Base-by-base conservation (phyloP, 2,888 invertebrate genomes). In the Apodemia zela region DNA sequence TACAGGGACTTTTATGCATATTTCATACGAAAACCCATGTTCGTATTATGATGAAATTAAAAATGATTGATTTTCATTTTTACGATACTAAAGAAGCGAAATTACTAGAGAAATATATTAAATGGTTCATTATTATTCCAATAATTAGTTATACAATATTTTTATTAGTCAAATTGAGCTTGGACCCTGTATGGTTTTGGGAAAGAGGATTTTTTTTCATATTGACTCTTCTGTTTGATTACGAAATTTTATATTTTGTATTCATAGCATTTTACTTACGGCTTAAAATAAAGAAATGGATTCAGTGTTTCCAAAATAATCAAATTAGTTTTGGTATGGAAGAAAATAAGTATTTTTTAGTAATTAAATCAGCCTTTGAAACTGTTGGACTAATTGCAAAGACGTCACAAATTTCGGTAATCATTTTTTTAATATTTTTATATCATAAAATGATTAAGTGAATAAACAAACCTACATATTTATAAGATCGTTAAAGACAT, bases 221-320 rank as follows among this genome's bases (percentile, higher is more conserved):
- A 25, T 57, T 57, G 6, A 15, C 25, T 21, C 1, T 57, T 7
- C 29, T 25, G 15, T 57, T 57, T 2, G 29, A 57, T 21, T 25
- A 29, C 7, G 54, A 57, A 57, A 57, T 57, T 25, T 1, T 57
- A 25, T 57, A 57, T 29, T 57, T 29, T 57, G 25, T 57, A 6
- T 29, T 57, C 0, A 29, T 57, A 57, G 54, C 54, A 7, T 5
- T 57, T 13, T 57, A 25, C 2, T 57, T 57, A 29, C 13, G 29
- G 4, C 25, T 57, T 7, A 57, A 57, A 25, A 25, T 25, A 0
- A 6, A 25, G 1, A 57, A 57, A 29, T 57, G 54, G 54, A 29
- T 29, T 57, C n/a, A 57, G 7, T 29, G 54, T 29, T 57, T 25
- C 0, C 13, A 57, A 13, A 57, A 57, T 17, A 8, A 0, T 6